Evolutionary conservation across 2,797 vertebrate species (phyloP).

Genomic region (Galaxias olidus): DNA sequence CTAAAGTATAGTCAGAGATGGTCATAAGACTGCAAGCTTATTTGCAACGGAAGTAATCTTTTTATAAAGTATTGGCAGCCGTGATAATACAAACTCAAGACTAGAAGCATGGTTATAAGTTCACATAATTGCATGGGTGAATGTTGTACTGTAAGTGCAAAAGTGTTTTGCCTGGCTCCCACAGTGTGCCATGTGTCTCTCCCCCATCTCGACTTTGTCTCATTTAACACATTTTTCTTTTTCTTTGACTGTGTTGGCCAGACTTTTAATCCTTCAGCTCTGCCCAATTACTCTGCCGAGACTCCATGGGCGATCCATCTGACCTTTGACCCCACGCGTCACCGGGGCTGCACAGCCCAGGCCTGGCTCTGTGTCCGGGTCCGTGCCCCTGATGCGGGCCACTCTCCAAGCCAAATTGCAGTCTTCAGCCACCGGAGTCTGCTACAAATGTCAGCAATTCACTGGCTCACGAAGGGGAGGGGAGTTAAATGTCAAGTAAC

Average conservation of each 20-base stretch:
- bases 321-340: constrained; percentile 40
- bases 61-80: no score
- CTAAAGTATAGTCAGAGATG: no score
- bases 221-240: constrained; percentile 27
- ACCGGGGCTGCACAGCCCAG: constrained; percentile 19
- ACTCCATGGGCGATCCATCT: constrained; percentile 23
- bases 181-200: not conserved
- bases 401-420: constrained; percentile 61
- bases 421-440: constrained; percentile 57
- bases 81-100: no score
- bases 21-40: no score
- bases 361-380: constrained; percentile 26
- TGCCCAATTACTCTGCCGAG: constrained; percentile 42
- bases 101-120: no score
- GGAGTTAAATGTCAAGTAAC: constrained; percentile 77
- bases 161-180: no score
- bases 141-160: no score
- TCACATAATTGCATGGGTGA: no score
- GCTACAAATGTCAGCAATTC: constrained; percentile 74
- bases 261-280: constrained; percentile 46
- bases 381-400: constrained; percentile 33
- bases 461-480: constrained; percentile 57
- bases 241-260: not conserved
- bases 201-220: constrained; percentile 37
- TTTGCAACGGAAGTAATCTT: not conserved